Percentiles rank a stretch among this genome's conserved stretches.
These are phyloP conservation scores for Notodonta dromedarius DNA, from an alignment of 2,888 invertebrate genomes.

Conservation along the genomic window DNA sequence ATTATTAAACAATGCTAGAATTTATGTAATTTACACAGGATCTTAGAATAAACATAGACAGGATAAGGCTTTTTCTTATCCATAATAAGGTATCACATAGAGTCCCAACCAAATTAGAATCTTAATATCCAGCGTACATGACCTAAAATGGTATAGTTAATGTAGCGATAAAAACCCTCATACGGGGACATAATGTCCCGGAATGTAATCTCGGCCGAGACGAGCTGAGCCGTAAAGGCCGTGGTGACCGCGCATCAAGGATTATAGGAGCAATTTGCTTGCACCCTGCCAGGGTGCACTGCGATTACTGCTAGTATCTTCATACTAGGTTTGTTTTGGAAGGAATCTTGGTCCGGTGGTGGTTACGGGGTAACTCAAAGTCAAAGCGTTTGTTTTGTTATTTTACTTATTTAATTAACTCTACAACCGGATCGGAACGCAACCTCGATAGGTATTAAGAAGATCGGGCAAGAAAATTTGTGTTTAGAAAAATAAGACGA, in stretches of 20 bases:
- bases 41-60: background rate
- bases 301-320: background rate
- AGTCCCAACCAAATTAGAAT: conserved; percentile 48
- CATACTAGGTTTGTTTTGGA: background rate
- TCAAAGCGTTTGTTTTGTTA: too few relatives aligned
- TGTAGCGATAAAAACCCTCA: conserved; percentile 60
- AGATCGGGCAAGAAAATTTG: too few relatives aligned
- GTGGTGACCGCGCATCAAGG: conserved; percentile 31
- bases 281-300: conserved; percentile 9
- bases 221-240: conserved; percentile 31
- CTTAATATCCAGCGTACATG: conserved; percentile 51
- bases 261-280: conserved; percentile 39
- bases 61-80: background rate
- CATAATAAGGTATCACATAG: conserved; percentile 12
- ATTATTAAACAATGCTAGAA: too few relatives aligned
- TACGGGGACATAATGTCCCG: conserved; percentile 50
- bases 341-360: background rate
- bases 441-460: too few relatives aligned
- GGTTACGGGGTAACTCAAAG: too few relatives aligned
- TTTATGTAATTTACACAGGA: background rate
- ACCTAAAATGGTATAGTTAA: conserved; percentile 52
- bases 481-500: too few relatives aligned
- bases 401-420: too few relatives aligned
- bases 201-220: conserved; percentile 57
- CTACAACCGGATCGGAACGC: too few relatives aligned